A percentile compares a stretch with the other conserved stretches of the same genome.
These are phyloP conservation scores for Gari tellinella DNA, from an alignment of 2,888 invertebrate species.

Conservation along the genomic window DNA sequence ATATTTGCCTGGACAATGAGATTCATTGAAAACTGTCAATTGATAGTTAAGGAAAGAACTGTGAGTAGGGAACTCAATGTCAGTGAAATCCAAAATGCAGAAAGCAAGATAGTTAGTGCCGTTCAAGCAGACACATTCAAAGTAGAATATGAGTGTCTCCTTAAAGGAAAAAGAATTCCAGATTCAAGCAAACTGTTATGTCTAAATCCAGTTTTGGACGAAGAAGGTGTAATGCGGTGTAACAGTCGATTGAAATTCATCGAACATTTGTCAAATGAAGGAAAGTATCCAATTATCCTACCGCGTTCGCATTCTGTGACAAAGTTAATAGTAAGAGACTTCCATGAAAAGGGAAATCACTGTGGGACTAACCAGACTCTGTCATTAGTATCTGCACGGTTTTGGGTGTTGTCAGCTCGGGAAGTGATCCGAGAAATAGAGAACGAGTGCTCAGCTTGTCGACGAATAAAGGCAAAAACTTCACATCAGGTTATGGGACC, in stretches of 20 bases:
- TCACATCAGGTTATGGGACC: conserved; percentile 1
- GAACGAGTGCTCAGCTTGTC: not conserved
- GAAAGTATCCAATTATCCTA: not conserved
- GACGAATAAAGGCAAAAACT: not conserved
- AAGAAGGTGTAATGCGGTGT: conserved; percentile 20
- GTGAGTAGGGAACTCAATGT: conserved; percentile 3
- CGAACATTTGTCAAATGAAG: not conserved
- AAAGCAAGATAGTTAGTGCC: conserved; percentile 17
- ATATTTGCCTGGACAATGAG: conserved; percentile 15
- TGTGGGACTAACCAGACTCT: conserved; percentile 9
- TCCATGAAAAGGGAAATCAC: not conserved
- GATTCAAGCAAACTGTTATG: conserved; percentile 21
- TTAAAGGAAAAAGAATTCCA: conserved; percentile 6
- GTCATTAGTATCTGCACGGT: not conserved
- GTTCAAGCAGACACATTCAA: conserved; percentile 13
- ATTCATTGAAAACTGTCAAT: conserved; percentile 24
- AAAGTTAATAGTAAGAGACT: not conserved
- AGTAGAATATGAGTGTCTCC: conserved; percentile 14
- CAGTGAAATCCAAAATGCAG: conserved; percentile 22
- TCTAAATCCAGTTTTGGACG: conserved; percentile 32
- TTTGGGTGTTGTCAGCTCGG: conserved; percentile 8
- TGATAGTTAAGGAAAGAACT: not conserved
- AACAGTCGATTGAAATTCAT: conserved; percentile 7
- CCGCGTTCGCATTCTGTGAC: not conserved
- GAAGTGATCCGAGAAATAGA: conserved; percentile 15